A percentile compares a stretch with the other conserved stretches of the same genome.
Conservation (phyloP, 2,888 invertebrate species). For the Callyntrura guangdongensis region DNA sequence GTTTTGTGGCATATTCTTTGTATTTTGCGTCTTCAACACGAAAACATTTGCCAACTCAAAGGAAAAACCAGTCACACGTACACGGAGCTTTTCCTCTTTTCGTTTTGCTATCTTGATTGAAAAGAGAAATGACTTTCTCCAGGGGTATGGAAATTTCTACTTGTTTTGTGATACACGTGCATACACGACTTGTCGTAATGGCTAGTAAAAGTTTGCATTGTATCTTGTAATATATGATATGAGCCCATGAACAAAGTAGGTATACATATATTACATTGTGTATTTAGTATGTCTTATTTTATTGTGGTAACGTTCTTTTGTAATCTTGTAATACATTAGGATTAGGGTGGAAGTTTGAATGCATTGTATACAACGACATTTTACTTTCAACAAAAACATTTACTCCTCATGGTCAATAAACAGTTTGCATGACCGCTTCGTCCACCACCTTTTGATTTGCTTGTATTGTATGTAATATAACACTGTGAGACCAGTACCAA, state of each 20-base stretch:
- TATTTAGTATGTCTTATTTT: no score
- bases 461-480: not conserved
- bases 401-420: conserved; percentile 61
- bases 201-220: no score
- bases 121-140: conserved; percentile 25
- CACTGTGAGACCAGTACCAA: conserved; percentile 1
- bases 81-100: conserved; percentile 24
- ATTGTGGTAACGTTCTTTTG: no score
- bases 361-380: not conserved
- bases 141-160: not conserved
- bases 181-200: not conserved
- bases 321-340: not conserved
- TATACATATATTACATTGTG: no score
- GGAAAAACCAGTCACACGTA: conserved; percentile 36
- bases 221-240: no score
- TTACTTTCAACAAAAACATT: not conserved
- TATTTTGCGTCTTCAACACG: not conserved
- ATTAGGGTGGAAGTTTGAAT: not conserved
- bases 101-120: conserved; percentile 66
- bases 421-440: conserved; percentile 62
- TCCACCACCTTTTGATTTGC: conserved; percentile 11
- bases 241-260: no score
- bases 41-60: conserved; percentile 20
- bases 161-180: not conserved
- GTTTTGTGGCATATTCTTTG: conserved; percentile 55